Evolutionary conservation across 1,140 invertebrate genomes (phyloP), one percentile per base, ranked within the genome.

Genomic region (Scaptodrosophila lebanonensis): DNA sequence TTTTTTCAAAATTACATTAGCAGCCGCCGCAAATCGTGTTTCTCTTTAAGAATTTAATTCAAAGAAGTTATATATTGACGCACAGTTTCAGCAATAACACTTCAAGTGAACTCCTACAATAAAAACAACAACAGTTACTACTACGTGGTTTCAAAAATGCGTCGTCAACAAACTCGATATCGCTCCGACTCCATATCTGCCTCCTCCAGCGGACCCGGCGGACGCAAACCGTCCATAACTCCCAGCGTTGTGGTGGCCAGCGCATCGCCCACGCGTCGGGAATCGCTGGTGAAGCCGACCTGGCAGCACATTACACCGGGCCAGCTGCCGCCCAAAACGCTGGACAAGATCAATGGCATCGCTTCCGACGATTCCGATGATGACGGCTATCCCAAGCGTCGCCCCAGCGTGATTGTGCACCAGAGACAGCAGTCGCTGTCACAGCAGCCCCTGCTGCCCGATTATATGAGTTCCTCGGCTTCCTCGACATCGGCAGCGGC

Each of bases 241-340:
- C n/a, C 39, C 12, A 20, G n/a, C 33, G 33, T 57, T 7, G 47
- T 60, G 12, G 22, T 56, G 16, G 36, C 53, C 39, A 70, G 25
- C 15, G 72, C 64, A 2, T 73, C 83, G 20, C 58, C 75, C 4
- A 67, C 63, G 3, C 71, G 85, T 0, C 73, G 85, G 7, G 85
- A 86, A 17, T 87, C 85, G 1, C 40, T 87, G 52, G 83, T 86
- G 7, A 86, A 87, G 45, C 85, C 85, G 22, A 87, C 85, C 7
- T 87, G 85, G 85, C 85, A 87, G 63, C 76, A 87, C 30, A 86
- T 86, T 7, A 83, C 72, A 0, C 85, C 85, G 0, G 85, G 85
- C 11, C 85, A 87, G 35, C 20, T 85, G 52, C 79, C 82, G 4
- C 47, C 68, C 2, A 85, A 84, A 33, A 84, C 85, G n/a, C 53